Percentiles rank a stretch among this genome's conserved stretches.
Evolutionary conservation across 1,140 invertebrate genomes (phyloP).

Genomic region (Calephelis nemesis): DNA sequence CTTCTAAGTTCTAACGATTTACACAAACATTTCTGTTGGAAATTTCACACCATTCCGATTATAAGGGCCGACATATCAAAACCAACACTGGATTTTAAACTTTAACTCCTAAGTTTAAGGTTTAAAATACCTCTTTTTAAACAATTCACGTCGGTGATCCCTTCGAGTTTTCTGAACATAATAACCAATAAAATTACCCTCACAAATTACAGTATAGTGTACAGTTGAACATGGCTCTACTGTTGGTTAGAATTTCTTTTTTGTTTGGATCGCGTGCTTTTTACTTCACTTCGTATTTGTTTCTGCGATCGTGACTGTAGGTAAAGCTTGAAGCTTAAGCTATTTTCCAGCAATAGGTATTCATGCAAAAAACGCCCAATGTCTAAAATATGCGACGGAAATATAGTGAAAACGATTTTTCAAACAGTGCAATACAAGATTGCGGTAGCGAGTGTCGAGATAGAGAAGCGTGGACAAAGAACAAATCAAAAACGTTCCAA

Average conservation of each 20-base stretch:
- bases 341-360: too few species aligned
- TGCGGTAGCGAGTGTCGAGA: too few species aligned
- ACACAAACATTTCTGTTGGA: slow-evolving; percentile 23
- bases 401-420: too few species aligned
- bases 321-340: too few species aligned
- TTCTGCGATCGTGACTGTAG: background rate
- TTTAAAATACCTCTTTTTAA: background rate
- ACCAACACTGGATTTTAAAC: background rate
- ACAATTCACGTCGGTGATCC: slow-evolving; percentile 9
- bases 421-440: too few species aligned
- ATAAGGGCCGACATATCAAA: slow-evolving; percentile 12
- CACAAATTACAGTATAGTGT: slow-evolving; percentile 20
- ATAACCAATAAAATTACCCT: slow-evolving; percentile 37
- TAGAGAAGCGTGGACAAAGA: too few species aligned
- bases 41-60: slow-evolving; percentile 31
- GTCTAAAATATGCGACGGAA: too few species aligned
- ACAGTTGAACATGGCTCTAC: background rate
- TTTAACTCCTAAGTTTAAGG: background rate
- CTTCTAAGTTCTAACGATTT: slow-evolving; percentile 28
- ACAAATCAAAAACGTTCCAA: too few species aligned
- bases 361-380: too few species aligned
- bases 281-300: background rate
- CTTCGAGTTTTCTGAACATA: slow-evolving; percentile 26
- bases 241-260: slow-evolving; percentile 10
- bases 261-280: background rate